Evolutionary conservation across 2,888 invertebrate species (phyloP).

Genomic region (Melangyna quadrimaculata): DNA sequence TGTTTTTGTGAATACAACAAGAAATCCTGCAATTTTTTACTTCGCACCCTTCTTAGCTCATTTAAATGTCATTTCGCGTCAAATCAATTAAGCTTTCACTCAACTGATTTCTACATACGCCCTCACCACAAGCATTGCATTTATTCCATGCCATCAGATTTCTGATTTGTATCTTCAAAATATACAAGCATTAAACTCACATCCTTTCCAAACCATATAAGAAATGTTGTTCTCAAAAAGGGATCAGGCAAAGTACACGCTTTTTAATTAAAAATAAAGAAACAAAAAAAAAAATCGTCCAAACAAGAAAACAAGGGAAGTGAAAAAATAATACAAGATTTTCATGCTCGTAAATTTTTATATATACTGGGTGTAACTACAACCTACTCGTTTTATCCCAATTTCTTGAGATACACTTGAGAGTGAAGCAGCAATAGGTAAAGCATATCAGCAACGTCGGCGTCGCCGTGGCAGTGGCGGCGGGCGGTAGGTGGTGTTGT

Average conservation of each 20-base stretch:
- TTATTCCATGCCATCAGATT: conserved; percentile 11
- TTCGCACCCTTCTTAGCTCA: conserved; percentile 4
- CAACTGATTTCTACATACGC: conserved; percentile 15
- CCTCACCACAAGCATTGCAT: conserved; percentile 24
- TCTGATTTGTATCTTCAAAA: conserved; percentile 28
- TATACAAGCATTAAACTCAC: conserved; percentile 10
- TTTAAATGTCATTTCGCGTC: conserved; percentile 38
- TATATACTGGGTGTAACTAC: not conserved
- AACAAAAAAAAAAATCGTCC: not conserved
- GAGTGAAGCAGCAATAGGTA: not conserved
- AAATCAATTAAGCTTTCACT: conserved; percentile 66
- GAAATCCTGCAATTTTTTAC: not conserved
- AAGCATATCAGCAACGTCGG: too few species aligned
- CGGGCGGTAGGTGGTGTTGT: not conserved
- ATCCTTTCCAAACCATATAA: not conserved
- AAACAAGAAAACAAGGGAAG: conserved; percentile 4
- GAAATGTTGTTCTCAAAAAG: conserved; percentile 11
- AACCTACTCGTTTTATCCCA: conserved; percentile 32
- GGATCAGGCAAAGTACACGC: conserved; percentile 21
- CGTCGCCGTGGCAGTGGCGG: not conserved
- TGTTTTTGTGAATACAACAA: not conserved
- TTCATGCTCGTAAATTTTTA: not conserved
- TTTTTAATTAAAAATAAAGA: not conserved
- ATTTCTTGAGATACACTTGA: conserved; percentile 45
- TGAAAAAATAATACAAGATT: conserved; percentile 22